phyloP scores from a whole-genome alignment of 1,140 invertebrate genomes.

The Ericerus pela region DNA sequence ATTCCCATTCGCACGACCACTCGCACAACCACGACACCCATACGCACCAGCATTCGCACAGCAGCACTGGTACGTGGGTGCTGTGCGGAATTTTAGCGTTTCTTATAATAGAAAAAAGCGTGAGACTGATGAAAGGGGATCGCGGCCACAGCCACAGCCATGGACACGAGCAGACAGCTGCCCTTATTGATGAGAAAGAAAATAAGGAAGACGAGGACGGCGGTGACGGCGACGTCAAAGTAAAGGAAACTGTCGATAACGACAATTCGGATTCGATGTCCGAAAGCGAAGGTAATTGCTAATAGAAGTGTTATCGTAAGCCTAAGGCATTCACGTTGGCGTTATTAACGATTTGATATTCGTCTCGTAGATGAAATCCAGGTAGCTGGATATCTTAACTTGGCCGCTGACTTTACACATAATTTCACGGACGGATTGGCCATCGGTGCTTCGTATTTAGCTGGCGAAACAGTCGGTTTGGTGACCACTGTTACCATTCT shows the following conservation, averaged over 20 bases:
- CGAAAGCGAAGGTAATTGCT: not conserved
- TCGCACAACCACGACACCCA: constrained; percentile 38
- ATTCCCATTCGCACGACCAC: constrained; percentile 33
- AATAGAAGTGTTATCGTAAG: not conserved
- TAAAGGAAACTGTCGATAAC: not conserved
- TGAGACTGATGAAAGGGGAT: constrained; percentile 72
- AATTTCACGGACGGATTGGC: constrained; percentile 95
- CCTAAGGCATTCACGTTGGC: not conserved
- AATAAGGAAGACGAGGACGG: not conserved
- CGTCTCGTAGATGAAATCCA: not conserved
- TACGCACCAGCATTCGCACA: constrained; percentile 30
- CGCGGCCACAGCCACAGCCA: constrained; percentile 40
- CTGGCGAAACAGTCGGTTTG: constrained; percentile 62
- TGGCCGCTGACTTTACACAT: constrained; percentile 88
- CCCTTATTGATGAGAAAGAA: not conserved
- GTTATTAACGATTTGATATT: not conserved
- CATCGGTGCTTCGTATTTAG: constrained; percentile 91
- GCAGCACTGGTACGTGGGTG: constrained; percentile 69
- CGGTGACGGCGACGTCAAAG: not conserved
- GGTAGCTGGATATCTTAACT: constrained; percentile 83
- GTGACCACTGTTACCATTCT: constrained; percentile 87
- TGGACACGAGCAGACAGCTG: not conserved
- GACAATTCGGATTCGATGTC: not conserved
- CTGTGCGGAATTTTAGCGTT: constrained; percentile 82
- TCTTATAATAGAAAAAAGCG: constrained; percentile 81